Evolutionary conservation across 2,888 invertebrate genomes (phyloP).

Genomic region (Leptopilina drosophilae): DNA sequence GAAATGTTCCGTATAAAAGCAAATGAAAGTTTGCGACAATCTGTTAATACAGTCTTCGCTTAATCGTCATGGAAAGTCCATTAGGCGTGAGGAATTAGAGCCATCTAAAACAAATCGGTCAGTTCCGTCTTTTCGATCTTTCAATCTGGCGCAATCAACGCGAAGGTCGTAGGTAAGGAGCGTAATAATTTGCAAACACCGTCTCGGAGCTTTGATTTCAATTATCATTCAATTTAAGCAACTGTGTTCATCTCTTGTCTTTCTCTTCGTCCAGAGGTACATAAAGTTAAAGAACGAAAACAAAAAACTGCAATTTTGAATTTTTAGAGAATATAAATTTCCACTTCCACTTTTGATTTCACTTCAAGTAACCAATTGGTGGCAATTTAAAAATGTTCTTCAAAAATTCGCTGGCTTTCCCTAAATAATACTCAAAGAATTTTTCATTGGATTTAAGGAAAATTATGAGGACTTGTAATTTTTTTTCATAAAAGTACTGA

Average conservation of each 20-base stretch:
- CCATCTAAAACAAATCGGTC: slow-evolving; percentile 40
- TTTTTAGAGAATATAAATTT: too few relatives aligned
- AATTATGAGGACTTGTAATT: too few relatives aligned
- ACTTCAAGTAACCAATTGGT: too few relatives aligned
- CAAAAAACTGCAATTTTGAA: neutral
- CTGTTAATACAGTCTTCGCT: slow-evolving; percentile 8
- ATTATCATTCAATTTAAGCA: slow-evolving; percentile 35
- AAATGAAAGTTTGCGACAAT: slow-evolving; percentile 6
- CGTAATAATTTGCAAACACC: slow-evolving; percentile 26
- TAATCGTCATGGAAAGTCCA: slow-evolving; percentile 39
- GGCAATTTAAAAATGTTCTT: too few relatives aligned
- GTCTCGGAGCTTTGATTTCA: slow-evolving; percentile 29
- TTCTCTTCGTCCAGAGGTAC: neutral
- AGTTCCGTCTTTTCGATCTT: slow-evolving; percentile 49
- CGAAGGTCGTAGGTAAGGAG: slow-evolving; percentile 30
- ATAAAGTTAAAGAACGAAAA: neutral
- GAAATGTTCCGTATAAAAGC: neutral
- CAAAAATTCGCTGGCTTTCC: too few relatives aligned
- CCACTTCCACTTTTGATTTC: too few relatives aligned
- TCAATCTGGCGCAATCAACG: slow-evolving; percentile 44
- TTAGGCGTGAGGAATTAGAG: slow-evolving; percentile 35
- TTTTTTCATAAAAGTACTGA: neutral
- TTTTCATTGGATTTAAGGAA: too few relatives aligned
- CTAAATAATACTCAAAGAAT: too few relatives aligned
- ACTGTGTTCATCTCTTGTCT: neutral